Conservation (phyloP, 64 coral and sea anemone genomes). For the Trachythela sp. region DNA sequence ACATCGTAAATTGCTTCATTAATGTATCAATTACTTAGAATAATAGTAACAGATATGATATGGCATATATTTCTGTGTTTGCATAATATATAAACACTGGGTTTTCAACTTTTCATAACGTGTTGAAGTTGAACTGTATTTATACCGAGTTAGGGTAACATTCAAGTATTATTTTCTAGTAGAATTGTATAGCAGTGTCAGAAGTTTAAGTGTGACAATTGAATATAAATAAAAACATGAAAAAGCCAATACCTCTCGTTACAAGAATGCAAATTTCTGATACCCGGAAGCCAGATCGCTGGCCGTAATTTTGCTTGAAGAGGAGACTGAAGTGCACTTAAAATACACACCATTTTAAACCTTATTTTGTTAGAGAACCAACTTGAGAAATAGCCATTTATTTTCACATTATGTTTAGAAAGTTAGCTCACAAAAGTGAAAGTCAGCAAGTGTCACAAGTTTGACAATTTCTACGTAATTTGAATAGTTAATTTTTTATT, state of each 20-base stretch:
- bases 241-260: conserved; percentile 59
- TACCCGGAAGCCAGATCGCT: conserved; percentile 78
- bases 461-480: too few species aligned
- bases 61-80: too few species aligned
- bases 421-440: neutral
- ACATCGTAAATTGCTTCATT: too few species aligned
- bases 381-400: neutral
- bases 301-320: conserved; percentile 75
- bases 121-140: too few species aligned
- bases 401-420: neutral
- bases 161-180: too few species aligned
- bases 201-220: neutral
- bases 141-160: too few species aligned
- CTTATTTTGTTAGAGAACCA: neutral
- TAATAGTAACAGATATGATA: too few species aligned
- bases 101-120: too few species aligned
- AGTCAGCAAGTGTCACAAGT: neutral
- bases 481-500: neutral
- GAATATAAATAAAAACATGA: conserved; percentile 1
- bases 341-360: conserved; percentile 7
- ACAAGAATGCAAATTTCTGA: conserved; percentile 72
- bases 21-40: too few species aligned
- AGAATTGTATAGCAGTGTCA: neutral
- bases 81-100: too few species aligned
- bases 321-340: conserved; percentile 78